Conservation (phyloP, 2,113 vertebrate genomes). For the Columba janthina region DNA sequence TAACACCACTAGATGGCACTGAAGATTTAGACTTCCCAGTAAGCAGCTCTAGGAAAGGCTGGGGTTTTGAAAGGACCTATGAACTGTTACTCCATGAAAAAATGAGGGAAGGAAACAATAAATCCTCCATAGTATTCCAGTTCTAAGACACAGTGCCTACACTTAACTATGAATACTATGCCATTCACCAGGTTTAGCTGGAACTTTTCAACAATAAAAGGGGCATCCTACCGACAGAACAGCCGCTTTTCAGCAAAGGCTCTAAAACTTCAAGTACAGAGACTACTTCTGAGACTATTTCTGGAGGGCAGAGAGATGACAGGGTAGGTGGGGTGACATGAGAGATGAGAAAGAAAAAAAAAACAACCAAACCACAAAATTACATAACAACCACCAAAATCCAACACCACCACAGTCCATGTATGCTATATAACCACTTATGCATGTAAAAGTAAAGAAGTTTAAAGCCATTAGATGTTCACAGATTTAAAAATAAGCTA, state of each 20-base stretch:
- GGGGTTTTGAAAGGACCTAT: neutral
- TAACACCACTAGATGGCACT: slow-evolving; percentile 35
- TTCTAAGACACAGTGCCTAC: neutral
- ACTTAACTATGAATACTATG: neutral
- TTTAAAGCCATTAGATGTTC: neutral
- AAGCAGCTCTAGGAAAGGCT: neutral
- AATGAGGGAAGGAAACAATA: neutral
- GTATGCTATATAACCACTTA: neutral
- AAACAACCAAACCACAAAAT: neutral
- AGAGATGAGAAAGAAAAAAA: accelerated
- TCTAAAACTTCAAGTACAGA: neutral
- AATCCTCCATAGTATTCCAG: neutral
- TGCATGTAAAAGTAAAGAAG: neutral
- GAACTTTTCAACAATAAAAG: neutral
- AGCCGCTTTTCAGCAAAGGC: neutral
- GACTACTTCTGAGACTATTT: neutral
- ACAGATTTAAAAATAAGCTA: neutral
- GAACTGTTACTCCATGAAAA: neutral
- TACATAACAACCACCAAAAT: too few relatives aligned
- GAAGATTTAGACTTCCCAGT: neutral
- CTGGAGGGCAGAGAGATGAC: neutral
- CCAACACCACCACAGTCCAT: too few relatives aligned
- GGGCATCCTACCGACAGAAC: neutral
- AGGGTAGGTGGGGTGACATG: neutral
- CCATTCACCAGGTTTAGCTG: neutral